Evolutionary conservation across 2,113 vertebrate species (phyloP).

Genomic region (Murina feae): DNA sequence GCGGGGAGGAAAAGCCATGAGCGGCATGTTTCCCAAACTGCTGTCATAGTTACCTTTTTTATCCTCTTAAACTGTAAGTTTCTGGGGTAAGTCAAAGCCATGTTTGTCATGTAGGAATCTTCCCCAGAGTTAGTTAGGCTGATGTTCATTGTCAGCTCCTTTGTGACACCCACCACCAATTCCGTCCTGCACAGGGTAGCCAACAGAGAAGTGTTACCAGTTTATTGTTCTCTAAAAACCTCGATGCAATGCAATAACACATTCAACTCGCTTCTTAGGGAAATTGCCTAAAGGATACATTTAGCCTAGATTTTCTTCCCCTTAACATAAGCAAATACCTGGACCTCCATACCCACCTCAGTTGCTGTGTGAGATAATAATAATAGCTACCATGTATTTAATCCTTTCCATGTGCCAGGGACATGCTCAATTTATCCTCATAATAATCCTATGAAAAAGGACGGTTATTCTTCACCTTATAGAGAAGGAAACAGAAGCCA

Average conservation of each 20-base stretch:
- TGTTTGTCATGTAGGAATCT: conserved; percentile 70
- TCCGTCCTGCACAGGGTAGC: conserved; percentile 53
- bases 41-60: conserved; percentile 61
- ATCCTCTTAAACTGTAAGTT: conserved; percentile 65
- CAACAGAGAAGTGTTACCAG: neutral
- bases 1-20: neutral
- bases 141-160: conserved; percentile 57
- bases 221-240: neutral
- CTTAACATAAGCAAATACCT: neutral
- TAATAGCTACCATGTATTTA: neutral
- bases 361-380: neutral
- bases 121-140: conserved; percentile 65
- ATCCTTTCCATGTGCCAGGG: neutral
- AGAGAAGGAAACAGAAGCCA: neutral
- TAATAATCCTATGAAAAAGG: neutral
- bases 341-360: neutral
- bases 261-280: neutral
- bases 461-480: neutral
- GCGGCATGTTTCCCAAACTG: neutral
- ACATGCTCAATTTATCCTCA: neutral
- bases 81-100: conserved; percentile 67
- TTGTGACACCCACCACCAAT: conserved; percentile 66
- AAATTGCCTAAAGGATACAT: neutral
- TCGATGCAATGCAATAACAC: neutral
- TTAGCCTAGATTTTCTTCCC: neutral